Base-by-base conservation (phyloP, 2,113 vertebrate species). In the Ramphastos sulfuratus region DNA sequence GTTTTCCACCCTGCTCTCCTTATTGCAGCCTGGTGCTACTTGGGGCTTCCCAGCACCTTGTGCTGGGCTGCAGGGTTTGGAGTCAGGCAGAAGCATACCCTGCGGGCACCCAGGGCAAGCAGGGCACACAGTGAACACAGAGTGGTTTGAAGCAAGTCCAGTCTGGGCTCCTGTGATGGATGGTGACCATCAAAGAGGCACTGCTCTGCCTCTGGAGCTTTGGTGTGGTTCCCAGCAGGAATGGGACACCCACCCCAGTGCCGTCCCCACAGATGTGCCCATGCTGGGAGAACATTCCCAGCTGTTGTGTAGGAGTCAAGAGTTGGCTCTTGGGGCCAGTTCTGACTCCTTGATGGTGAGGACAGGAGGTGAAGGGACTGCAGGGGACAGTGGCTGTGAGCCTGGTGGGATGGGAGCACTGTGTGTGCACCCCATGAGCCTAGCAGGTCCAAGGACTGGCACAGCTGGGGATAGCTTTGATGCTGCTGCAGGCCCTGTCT, bases 391-490 rank as follows among this genome's bases (percentile, higher is more conserved):
- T 64, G 89, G 54, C 46, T 59, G 66, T 8, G 54, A 90, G 85
- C 65, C 73, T 37, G 39, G 10, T 89, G 71, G 67, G 63, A 72
- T 54, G 35, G 39, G 50, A 95, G 46, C 15, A 6, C 78, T 52
- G 35, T 28, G 61, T 82, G 37, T 46, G 1, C 65, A 75, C 12
- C 19, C 37, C 35, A 24, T 2, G 13, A 63, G 39, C 4, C 4
- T 20, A 70, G 48, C 2, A 5, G 66, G 54, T 78, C 85, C 28
- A 31, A 72, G 75, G 78, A 65, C 76, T 8, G 12, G 12, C 56
- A 17, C 0, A 0, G 5, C 31, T 35, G 55, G 15, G 56, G 35
- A 21, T 25, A 8, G 7, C 9, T 4, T 74, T 52, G 48, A 0
- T 16, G 35, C 65, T 4, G 3, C 33, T 58, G 12, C 33, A 37